Conservation (phyloP, 2,113 vertebrate species). For the Neomonachus schauinslandi region DNA sequence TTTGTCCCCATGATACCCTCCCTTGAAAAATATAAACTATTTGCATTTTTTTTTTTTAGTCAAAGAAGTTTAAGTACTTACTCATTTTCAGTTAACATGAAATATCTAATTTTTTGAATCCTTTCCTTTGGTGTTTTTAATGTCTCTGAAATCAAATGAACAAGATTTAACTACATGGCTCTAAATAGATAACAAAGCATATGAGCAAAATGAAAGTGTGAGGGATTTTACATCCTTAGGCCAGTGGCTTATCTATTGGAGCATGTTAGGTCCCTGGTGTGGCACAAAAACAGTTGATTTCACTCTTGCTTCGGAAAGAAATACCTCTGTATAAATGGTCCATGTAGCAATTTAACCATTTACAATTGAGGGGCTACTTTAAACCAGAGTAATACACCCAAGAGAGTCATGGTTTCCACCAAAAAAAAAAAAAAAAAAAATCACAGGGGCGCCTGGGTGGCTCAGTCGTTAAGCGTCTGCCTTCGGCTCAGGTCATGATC, state of each 20-base stretch:
- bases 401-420: slow-evolving; percentile 66
- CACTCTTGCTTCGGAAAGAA: slow-evolving; percentile 66
- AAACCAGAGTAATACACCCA: slow-evolving; percentile 61
- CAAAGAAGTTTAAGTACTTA: slow-evolving; percentile 39
- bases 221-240: slow-evolving; percentile 36
- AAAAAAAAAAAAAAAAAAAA: neutral
- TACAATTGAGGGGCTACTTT: slow-evolving; percentile 66
- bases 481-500: too few species aligned
- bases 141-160: slow-evolving; percentile 62
- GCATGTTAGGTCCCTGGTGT: slow-evolving; percentile 65
- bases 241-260: slow-evolving; percentile 62
- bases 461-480: too few species aligned
- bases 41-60: neutral
- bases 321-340: slow-evolving; percentile 55
- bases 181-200: slow-evolving; percentile 51
- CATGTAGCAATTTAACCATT: slow-evolving; percentile 70
- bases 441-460: too few species aligned
- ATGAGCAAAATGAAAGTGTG: slow-evolving; percentile 32
- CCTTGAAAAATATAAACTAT: slow-evolving; percentile 9
- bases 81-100: slow-evolving; percentile 60
- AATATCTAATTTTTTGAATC: neutral
- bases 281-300: slow-evolving; percentile 69
- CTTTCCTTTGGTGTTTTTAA: slow-evolving; percentile 56
- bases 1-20: neutral
- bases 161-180: slow-evolving; percentile 27